Evolutionary conservation across 2,797 vertebrate species (phyloP).

Genomic region (Siniperca undulata): DNA sequence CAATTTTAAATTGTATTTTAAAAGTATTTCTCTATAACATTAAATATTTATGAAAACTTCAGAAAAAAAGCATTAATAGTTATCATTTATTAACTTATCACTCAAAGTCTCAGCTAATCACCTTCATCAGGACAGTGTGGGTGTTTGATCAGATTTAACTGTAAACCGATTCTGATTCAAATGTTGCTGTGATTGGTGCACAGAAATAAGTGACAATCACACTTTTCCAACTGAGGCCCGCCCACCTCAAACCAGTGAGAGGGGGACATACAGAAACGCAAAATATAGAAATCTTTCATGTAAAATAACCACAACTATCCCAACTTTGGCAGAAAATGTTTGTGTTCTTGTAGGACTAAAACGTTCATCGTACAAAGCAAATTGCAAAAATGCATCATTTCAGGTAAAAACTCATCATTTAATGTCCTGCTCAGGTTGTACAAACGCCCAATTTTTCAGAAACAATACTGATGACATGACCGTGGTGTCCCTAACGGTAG

Average conservation of each 20-base stretch:
- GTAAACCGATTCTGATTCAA: conserved; percentile 1
- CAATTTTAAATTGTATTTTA: no score
- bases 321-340: background rate
- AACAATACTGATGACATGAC: background rate
- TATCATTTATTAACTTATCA: background rate
- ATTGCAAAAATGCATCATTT: background rate
- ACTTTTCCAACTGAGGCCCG: background rate
- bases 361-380: background rate
- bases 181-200: conserved; percentile 15
- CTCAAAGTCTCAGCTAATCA: background rate
- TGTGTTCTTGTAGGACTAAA: background rate
- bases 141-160: background rate
- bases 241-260: no score
- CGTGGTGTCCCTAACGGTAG: background rate
- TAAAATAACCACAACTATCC: no score
- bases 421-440: background rate
- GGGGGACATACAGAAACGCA: no score
- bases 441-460: background rate
- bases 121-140: background rate
- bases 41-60: background rate
- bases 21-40: background rate
- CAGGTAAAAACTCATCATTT: background rate
- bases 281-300: no score
- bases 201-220: background rate
- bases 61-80: background rate